Conservation (phyloP, 2,888 invertebrate species). For the Papilio elwesi region DNA sequence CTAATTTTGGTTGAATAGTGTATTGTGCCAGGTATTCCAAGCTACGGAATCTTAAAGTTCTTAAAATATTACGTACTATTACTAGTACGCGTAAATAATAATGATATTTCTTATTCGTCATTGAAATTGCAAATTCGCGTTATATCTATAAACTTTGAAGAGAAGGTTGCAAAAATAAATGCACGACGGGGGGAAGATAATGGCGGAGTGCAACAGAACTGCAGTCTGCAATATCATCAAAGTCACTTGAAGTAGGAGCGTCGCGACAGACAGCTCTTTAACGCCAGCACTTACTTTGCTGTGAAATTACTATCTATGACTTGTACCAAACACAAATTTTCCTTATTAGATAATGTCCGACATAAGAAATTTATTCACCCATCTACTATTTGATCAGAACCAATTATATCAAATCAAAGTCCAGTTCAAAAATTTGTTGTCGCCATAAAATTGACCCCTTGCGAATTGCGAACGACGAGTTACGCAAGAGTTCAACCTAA, state of each 20-base stretch:
- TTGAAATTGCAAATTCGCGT: neutral
- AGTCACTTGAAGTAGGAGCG: neutral
- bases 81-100: neutral
- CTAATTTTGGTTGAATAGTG: too few species aligned
- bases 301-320: constrained; percentile 4
- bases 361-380: too few species aligned
- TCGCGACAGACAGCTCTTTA: neutral
- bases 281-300: neutral
- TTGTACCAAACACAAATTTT: neutral
- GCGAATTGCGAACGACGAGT: too few species aligned
- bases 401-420: too few species aligned
- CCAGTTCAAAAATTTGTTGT: too few species aligned
- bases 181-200: neutral
- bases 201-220: neutral
- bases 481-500: too few species aligned
- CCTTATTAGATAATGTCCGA: neutral
- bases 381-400: too few species aligned
- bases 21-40: neutral
- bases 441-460: too few species aligned
- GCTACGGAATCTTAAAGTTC: neutral
- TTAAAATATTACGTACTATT: neutral
- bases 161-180: constrained; percentile 2
- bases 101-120: neutral
- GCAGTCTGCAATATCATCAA: constrained; percentile 4
- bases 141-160: neutral